Base-by-base conservation (phyloP, 2,888 invertebrate species). In the Achlya flavicornis region DNA sequence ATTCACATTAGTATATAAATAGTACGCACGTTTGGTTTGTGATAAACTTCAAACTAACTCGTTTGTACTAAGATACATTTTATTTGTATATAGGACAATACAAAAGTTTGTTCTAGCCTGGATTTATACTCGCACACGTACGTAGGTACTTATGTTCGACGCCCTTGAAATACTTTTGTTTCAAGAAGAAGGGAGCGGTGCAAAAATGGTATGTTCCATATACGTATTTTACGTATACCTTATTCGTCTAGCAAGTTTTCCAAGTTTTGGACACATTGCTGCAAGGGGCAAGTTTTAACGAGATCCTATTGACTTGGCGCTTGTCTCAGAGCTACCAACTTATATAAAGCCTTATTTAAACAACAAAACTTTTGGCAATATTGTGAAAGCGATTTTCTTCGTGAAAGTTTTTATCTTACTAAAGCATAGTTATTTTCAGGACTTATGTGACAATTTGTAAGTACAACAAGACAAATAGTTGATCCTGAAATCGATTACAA, bases 271-370 rank as follows among this genome's bases (percentile, higher is more conserved):
- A 77, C 73, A 80, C 75, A 80, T 78, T 74, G 75, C 73, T 77
- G 68, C 71, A 70, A 67, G 67, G 79, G 67, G 63, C 66, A 88
- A 88, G 78, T 89, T 89, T 87, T 88, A 89, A 89, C 85, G 86
- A 88, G 87, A 74, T 81, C 77, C 81, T 85, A 88, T 90, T 89
- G 88, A 90, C 83, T 87, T 79, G 77, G 71, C 75, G 79, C 82
- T 84, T 82, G 82, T 84, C 81, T 80, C 72, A 67, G 73, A 77
- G 73, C 77, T 78, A 74, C 75, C 73, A 79, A 84, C 84, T 87
- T 83, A 82, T 83, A 82, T 81, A 86, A 84, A 85, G 87, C 83
- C 79, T 84, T 83, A 81, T 86, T 85, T 84, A 84, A 83, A 80
- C 79, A 82, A 81, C 78, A 76, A 79, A 83, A 81, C 74, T 81